Conservation (phyloP, 2,113 vertebrate genomes). For the Coryphaenoides rupestris region DNA sequence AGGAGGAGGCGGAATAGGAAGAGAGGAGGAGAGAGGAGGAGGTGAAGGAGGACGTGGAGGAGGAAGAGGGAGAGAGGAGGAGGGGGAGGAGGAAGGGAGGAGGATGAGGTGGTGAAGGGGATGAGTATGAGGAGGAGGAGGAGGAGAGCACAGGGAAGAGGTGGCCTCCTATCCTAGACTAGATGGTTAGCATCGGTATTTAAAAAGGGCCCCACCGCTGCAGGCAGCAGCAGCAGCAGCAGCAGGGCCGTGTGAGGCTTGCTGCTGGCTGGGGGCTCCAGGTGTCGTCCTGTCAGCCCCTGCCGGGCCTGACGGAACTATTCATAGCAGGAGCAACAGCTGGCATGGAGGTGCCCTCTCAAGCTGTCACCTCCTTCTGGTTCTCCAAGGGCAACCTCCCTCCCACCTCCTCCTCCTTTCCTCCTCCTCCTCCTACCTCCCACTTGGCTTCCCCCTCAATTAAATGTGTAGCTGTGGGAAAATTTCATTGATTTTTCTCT, state of each 20-base stretch:
- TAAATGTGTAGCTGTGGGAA: background rate
- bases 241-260: background rate
- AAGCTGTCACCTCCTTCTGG: background rate
- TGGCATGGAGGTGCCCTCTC: background rate
- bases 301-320: background rate
- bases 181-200: no score
- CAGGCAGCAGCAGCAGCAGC: no score
- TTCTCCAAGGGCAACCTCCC: no score
- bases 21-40: background rate
- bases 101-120: conserved; percentile 8
- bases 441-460: background rate
- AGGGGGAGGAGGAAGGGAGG: background rate
- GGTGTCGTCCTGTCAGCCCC: background rate
- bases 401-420: background rate
- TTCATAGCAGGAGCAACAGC: conserved; percentile 4
- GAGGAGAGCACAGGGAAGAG: background rate
- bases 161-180: background rate
- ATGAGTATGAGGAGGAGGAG: background rate
- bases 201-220: no score
- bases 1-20: background rate
- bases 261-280: background rate
- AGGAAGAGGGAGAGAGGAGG: conserved; percentile 1
- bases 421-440: background rate
- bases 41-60: background rate
- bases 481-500: background rate